Evolutionary conservation across 2,797 vertebrate species (phyloP).

Genomic region (Schizopygopsis malacanthus): DNA sequence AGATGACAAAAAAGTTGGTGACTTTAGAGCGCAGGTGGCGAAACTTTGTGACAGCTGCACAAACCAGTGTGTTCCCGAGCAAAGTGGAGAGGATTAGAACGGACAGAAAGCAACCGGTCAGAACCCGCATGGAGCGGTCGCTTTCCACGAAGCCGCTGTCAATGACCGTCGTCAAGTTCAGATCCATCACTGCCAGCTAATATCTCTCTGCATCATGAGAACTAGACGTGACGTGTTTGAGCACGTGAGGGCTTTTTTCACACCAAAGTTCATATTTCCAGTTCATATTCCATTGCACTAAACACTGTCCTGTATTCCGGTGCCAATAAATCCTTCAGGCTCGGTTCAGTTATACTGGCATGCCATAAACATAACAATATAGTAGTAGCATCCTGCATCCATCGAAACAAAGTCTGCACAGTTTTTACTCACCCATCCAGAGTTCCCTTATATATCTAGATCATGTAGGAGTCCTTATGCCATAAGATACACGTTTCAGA

Average conservation of each 20-base stretch:
- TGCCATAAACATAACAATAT: background rate
- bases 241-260: background rate
- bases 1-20: conserved; percentile 99
- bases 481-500: background rate
- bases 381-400: background rate
- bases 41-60: conserved; percentile 93
- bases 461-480: conserved; percentile 24
- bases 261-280: background rate
- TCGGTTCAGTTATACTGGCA: background rate
- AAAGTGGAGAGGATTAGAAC: conserved; percentile 95
- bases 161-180: conserved; percentile 85
- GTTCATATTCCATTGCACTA: conserved; percentile 4
- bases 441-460: background rate
- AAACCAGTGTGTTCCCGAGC: conserved; percentile 93
- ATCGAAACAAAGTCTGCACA: background rate
- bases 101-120: conserved; percentile 94
- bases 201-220: conserved; percentile 4
- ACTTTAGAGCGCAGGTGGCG: conserved; percentile 96
- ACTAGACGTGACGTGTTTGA: background rate
- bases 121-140: conserved; percentile 87
- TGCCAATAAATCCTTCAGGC: background rate
- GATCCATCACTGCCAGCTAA: conserved; percentile 76
- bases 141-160: conserved; percentile 84
- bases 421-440: conserved; percentile 18
- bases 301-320: background rate